Evolutionary conservation across 2,113 vertebrate genomes (phyloP), one percentile per base, ranked within the genome.

Genomic region (Sceloporus tristichus): DNA sequence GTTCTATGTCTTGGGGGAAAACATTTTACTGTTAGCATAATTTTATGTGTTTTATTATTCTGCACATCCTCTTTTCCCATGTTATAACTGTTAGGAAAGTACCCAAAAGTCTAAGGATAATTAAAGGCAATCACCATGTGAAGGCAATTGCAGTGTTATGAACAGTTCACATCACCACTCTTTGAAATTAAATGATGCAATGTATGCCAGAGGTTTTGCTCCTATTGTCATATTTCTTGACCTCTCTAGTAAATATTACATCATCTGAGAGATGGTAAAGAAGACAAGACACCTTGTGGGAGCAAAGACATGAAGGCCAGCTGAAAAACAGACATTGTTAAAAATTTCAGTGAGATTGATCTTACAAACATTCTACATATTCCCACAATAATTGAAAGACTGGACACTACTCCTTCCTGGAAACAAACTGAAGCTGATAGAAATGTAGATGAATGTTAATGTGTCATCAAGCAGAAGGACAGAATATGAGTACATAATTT

Each of bases 401-500:
- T 14, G 70, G 9, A 71, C n/a, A 16, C 48, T 92, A 94, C 94
- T 93, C 78, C 77, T 91, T 93, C 91, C 80, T 82, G 91, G 92
- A 95, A 94, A 79, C 48, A 93, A 94, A 93, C 90, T 92, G 89
- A 92, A 94, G 23, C 81, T 85, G 42, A 87, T 95, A 76, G 87
- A 38, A 94, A 94, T 94, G 34, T 93, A 90, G 76, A 88, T 91
- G 79, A 94, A 88, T 11, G 80, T 91, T 90, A 93, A 92, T 90
- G 86, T 82, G 85, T 87, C 79, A 92, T 93, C 91, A 93, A 94
- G 90, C 77, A 95, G 85, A 83, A 92, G 56, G 40, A 90, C 3
- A 86, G 65, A 84, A 89, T 92, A 88, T 94, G 76, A 93, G 91
- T 91, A 91, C 89, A 87, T 90, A 95, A 93, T 92, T 96, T 91